Evolutionary conservation across 2,888 invertebrate genomes (phyloP).

Genomic region (Alsophila aescularia): DNA sequence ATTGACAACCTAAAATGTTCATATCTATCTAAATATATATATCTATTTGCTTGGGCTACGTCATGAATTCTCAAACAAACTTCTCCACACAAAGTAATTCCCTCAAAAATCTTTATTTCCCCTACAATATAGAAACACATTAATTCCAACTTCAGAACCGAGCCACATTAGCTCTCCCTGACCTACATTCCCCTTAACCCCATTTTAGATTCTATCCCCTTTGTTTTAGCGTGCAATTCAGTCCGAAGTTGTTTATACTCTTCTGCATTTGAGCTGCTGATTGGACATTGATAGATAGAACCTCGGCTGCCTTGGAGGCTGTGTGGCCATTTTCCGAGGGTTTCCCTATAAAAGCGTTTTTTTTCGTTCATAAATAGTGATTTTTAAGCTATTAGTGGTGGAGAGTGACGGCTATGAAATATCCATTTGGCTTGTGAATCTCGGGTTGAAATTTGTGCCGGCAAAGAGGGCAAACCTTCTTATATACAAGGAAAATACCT

Average conservation of each 20-base stretch:
- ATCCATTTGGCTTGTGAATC: too few relatives aligned
- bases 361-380: conserved; percentile 2
- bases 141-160: conserved; percentile 36
- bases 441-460: too few relatives aligned
- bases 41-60: too few relatives aligned
- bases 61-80: too few relatives aligned
- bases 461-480: too few relatives aligned
- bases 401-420: too few relatives aligned
- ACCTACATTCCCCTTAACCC: conserved; percentile 33
- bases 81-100: conserved; percentile 1
- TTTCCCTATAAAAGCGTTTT: conserved; percentile 17
- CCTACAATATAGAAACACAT: conserved; percentile 40
- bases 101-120: conserved; percentile 29
- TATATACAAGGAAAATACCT: too few relatives aligned
- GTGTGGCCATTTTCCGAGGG: conserved; percentile 8
- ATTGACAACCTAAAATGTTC: too few relatives aligned
- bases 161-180: conserved; percentile 37
- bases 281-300: conserved; percentile 44
- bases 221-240: conserved; percentile 28
- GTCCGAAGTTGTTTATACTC: conserved; percentile 2
- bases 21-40: too few relatives aligned
- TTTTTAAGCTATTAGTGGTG: not conserved
- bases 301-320: conserved; percentile 20
- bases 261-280: conserved; percentile 7
- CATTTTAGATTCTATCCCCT: conserved; percentile 17